Conservation (phyloP, 2,888 invertebrate genomes). For the Drosophila anomalata region DNA sequence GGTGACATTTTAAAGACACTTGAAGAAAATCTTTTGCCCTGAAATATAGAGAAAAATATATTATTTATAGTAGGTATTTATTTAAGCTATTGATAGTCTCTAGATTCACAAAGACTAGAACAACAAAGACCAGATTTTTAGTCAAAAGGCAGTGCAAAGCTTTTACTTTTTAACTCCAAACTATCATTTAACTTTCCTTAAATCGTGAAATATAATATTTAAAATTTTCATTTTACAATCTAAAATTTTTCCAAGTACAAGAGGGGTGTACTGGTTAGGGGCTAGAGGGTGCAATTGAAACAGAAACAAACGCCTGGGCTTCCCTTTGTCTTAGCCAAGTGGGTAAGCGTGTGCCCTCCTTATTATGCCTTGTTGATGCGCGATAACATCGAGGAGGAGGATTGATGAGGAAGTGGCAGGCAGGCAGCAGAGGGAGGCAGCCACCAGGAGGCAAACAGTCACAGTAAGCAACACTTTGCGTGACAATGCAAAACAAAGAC, state of each 20-base stretch:
- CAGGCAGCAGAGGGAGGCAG: background rate
- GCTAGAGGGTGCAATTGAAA: slow-evolving; percentile 1
- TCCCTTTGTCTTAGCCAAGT: slow-evolving; percentile 63
- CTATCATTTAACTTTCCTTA: background rate
- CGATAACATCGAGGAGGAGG: slow-evolving; percentile 65
- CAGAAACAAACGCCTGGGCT: slow-evolving; percentile 6
- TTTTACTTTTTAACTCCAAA: background rate
- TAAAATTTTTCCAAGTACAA: background rate
- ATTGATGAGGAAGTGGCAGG: slow-evolving; percentile 20
- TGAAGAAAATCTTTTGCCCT: background rate
- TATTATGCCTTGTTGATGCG: slow-evolving; percentile 62
- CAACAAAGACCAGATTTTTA: too few relatives aligned
- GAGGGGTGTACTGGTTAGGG: background rate
- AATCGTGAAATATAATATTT: background rate
- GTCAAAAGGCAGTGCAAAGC: too few relatives aligned
- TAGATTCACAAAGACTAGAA: too few relatives aligned
- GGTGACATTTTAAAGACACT: slow-evolving; percentile 19
- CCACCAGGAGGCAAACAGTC: background rate
- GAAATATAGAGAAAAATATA: too few relatives aligned
- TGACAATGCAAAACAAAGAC: slow-evolving; percentile 62
- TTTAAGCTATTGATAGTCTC: too few relatives aligned
- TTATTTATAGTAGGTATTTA: too few relatives aligned
- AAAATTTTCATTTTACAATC: background rate
- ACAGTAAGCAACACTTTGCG: slow-evolving; percentile 63
- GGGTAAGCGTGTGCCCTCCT: slow-evolving; percentile 39